These are phyloP conservation scores for Natator depressus DNA, from an alignment of 2,113 vertebrate species.

Conservation along the genomic window DNA sequence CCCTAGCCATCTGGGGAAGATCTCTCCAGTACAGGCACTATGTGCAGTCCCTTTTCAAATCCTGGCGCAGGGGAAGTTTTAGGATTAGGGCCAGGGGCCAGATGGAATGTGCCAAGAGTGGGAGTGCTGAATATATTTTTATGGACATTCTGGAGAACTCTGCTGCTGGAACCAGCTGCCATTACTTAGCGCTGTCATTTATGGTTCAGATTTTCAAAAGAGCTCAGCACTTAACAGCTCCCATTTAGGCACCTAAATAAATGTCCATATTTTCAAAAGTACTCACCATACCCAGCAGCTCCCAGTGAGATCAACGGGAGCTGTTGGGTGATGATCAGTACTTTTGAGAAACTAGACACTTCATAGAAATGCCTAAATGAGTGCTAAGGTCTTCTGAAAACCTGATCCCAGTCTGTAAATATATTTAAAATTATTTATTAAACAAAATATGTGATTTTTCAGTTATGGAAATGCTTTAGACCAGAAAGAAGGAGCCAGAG, in stretches of 20 bases:
- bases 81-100: no score
- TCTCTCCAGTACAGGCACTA: no score
- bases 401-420: constrained; percentile 46
- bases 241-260: background rate
- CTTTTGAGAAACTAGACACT: background rate
- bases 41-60: no score
- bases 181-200: background rate
- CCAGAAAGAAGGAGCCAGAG: background rate
- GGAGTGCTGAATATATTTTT: no score
- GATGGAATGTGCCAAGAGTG: no score
- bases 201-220: background rate
- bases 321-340: background rate
- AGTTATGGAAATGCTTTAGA: constrained; percentile 65
- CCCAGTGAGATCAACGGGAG: background rate
- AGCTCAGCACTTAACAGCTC: background rate
- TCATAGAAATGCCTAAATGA: background rate
- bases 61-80: no score
- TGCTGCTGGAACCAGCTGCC: no score
- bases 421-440: constrained; percentile 59
- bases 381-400: background rate
- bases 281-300: background rate
- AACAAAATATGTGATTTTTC: constrained; percentile 63
- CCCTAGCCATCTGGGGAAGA: no score
- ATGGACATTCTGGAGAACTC: no score
- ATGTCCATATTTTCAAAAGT: background rate